Evolutionary conservation across 2,888 invertebrate genomes (phyloP).

Genomic region (Heliconius erato): DNA sequence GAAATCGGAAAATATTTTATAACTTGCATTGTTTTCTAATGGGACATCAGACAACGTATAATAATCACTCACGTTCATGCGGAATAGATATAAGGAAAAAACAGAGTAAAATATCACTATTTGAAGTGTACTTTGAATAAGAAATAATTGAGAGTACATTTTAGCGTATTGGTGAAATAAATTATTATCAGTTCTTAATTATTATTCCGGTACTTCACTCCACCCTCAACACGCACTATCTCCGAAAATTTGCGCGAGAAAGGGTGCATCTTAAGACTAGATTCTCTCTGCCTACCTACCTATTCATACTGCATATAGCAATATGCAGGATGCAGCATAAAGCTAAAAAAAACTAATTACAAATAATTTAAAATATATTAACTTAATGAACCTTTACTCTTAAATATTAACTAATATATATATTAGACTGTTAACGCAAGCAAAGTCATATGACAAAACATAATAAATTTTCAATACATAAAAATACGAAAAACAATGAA

Average conservation of each 20-base stretch:
- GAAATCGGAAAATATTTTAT: background rate
- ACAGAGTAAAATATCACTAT: too few species aligned
- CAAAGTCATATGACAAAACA: background rate
- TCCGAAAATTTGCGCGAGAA: too few species aligned
- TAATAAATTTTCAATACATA: background rate
- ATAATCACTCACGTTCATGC: background rate
- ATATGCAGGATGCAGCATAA: background rate
- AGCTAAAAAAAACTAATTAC: background rate
- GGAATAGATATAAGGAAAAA: background rate
- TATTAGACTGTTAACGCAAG: background rate
- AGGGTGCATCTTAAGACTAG: too few species aligned
- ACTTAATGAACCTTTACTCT: background rate
- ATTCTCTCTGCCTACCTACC: background rate
- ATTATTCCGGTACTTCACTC: too few species aligned
- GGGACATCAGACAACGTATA: too few species aligned
- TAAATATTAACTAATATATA: background rate
- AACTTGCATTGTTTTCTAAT: background rate
- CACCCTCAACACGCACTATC: too few species aligned
- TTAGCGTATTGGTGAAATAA: background rate
- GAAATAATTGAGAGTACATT: too few species aligned
- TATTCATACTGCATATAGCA: background rate
- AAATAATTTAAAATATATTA: too few species aligned
- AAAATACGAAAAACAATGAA: slow-evolving; percentile 7
- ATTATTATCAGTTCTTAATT: too few species aligned
- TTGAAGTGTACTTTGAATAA: background rate